phyloP scores from a whole-genome alignment of 2,113 vertebrate species.

The Arothron firmamentum region DNA sequence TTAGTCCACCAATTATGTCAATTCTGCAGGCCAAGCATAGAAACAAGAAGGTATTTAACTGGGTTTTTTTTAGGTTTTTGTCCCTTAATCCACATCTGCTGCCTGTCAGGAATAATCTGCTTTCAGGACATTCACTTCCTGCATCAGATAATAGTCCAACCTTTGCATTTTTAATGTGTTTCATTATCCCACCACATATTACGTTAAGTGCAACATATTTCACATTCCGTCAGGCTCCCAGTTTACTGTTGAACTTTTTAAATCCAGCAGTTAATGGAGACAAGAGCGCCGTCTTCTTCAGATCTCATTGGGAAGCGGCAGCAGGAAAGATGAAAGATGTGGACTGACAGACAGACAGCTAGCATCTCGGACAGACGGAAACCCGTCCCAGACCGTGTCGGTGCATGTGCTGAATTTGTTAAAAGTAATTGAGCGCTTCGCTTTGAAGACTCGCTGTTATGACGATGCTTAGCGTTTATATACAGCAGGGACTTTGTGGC shows the following conservation, averaged over 20 bases:
- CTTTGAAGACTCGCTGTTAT: too few relatives aligned
- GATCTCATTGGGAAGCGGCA: too few relatives aligned
- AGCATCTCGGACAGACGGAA: too few relatives aligned
- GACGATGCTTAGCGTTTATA: too few relatives aligned
- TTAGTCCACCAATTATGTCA: slow-evolving; percentile 33
- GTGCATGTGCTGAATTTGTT: too few relatives aligned
- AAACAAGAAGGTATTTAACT: slow-evolving; percentile 15
- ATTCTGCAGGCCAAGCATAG: slow-evolving; percentile 37
- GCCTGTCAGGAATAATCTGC: neutral
- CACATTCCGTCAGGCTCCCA: neutral
- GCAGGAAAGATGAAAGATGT: too few relatives aligned
- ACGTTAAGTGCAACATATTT: neutral
- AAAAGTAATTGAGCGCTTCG: too few relatives aligned
- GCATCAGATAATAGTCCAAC: neutral
- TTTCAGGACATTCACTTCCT: neutral
- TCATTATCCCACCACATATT: neutral
- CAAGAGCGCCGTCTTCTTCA: too few relatives aligned
- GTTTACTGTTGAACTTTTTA: neutral
- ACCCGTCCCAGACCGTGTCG: too few relatives aligned
- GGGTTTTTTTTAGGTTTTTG: neutral
- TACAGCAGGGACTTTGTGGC: too few relatives aligned
- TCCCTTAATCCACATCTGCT: slow-evolving; percentile 19
- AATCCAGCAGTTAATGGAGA: neutral
- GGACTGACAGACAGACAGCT: too few relatives aligned
- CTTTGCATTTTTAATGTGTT: neutral